These are phyloP conservation scores for Nomada goodeniana DNA, from an alignment of 2,888 invertebrate genomes.

Conservation along the genomic window DNA sequence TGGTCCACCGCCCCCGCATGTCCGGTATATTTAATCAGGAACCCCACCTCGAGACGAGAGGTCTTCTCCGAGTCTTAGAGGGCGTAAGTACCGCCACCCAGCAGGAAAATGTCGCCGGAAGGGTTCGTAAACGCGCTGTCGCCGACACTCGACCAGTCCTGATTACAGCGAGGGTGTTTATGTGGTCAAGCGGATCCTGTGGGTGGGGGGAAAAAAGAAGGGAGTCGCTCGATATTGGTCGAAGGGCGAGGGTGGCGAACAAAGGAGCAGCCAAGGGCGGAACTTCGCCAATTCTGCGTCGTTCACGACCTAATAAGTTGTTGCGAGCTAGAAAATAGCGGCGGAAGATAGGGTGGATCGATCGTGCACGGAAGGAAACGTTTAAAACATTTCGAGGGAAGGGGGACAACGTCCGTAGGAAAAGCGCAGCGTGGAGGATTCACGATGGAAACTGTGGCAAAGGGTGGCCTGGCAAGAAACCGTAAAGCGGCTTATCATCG, in stretches of 20 bases:
- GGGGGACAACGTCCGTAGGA: slow-evolving; percentile 1
- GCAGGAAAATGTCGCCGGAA: background rate
- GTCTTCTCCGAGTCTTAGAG: slow-evolving; percentile 21
- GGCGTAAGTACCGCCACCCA: background rate
- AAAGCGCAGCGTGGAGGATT: slow-evolving; percentile 26
- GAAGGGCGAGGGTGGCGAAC: slow-evolving; percentile 45
- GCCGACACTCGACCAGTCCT: slow-evolving; percentile 34
- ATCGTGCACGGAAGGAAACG: background rate
- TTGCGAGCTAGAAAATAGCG: slow-evolving; percentile 5
- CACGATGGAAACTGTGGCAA: slow-evolving; percentile 19
- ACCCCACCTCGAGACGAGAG: background rate
- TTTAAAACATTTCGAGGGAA: slow-evolving; percentile 4
- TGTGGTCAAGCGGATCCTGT: slow-evolving; percentile 46
- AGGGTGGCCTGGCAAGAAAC: slow-evolving; percentile 23
- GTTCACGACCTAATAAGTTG: slow-evolving; percentile 41
- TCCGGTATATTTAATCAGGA: slow-evolving; percentile 25
- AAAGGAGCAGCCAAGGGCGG: slow-evolving; percentile 35
- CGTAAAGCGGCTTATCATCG: slow-evolving; percentile 39
- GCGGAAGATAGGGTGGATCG: slow-evolving; percentile 1
- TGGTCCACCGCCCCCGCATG: background rate
- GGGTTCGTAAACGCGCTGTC: slow-evolving; percentile 34
- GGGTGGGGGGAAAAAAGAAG: slow-evolving; percentile 16
- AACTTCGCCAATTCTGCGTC: slow-evolving; percentile 32
- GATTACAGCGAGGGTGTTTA: slow-evolving; percentile 56
- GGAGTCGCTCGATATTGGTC: slow-evolving; percentile 43